A percentile compares a stretch with the other conserved stretches of the same genome.
Conservation (phyloP, 2,888 invertebrate genomes). For the Encarsia formosa region DNA sequence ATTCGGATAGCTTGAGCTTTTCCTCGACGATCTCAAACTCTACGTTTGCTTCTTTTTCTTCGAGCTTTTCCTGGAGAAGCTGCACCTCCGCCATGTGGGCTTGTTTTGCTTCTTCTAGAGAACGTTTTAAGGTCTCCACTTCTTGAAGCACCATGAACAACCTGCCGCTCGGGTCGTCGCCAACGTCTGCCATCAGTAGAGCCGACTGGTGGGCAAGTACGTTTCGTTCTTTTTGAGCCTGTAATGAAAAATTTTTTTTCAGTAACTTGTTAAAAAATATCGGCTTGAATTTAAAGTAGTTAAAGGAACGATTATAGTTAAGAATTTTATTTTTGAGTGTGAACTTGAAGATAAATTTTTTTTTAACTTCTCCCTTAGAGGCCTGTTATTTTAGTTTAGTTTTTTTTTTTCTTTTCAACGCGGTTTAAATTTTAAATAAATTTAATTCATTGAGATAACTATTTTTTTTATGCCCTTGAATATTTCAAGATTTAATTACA, state of each 20-base stretch:
- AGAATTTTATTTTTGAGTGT: too few species aligned
- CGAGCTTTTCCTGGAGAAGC: conserved; percentile 62
- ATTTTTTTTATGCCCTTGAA: too few species aligned
- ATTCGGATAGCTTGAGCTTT: conserved; percentile 64
- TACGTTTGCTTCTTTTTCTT: conserved; percentile 64
- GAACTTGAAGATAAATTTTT: too few species aligned
- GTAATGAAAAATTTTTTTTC: too few species aligned
- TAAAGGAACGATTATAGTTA: too few species aligned
- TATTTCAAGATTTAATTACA: too few species aligned
- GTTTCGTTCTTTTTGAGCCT: conserved; percentile 62
- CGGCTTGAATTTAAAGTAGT: too few species aligned
- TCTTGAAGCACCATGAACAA: conserved; percentile 56
- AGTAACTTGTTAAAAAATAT: too few species aligned
- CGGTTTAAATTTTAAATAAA: neutral
- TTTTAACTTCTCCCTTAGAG: too few species aligned
- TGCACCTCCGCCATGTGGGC: conserved; percentile 58
- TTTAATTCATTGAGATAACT: too few species aligned
- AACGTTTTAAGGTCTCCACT: conserved; percentile 60
- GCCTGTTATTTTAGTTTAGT: neutral
- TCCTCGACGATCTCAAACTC: conserved; percentile 68
- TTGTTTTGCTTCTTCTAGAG: conserved; percentile 60
- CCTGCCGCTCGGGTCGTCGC: conserved; percentile 56
- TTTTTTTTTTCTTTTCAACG: neutral
- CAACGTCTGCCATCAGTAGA: conserved; percentile 60
- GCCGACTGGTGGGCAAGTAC: conserved; percentile 67